Evolutionary conservation across 2,113 vertebrate genomes (phyloP).

Genomic region (Athene noctua): DNA sequence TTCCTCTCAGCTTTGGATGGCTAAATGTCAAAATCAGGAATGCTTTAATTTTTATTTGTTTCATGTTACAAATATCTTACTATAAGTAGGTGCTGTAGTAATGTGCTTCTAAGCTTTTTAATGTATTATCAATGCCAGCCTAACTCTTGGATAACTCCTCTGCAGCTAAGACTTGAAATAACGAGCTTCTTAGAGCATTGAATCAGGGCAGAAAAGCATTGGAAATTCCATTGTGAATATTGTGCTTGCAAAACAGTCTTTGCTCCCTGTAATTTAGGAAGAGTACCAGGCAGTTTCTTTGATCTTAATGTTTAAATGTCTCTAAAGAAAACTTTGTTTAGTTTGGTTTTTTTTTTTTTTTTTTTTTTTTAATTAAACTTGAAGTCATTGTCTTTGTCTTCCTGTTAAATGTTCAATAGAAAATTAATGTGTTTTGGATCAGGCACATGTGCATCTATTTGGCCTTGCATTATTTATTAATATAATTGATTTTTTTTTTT

Average conservation of each 20-base stretch:
- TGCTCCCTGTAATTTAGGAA: constrained; percentile 43
- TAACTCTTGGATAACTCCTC: constrained; percentile 8
- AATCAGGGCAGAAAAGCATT: constrained; percentile 12
- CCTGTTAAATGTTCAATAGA: not conserved
- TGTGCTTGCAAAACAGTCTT: constrained; percentile 40
- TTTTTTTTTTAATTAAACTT: constrained; percentile 21
- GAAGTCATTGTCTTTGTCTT: constrained; percentile 30
- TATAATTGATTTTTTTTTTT: not conserved
- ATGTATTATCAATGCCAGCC: constrained; percentile 29
- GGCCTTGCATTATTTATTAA: constrained; percentile 7
- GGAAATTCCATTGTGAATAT: constrained; percentile 49
- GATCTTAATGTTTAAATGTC: constrained; percentile 54
- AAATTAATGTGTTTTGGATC: not conserved
- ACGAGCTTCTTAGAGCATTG: constrained; percentile 6
- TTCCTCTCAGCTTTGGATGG: not conserved
- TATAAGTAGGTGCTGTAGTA: not conserved
- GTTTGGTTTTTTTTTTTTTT: not conserved
- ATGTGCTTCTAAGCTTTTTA: constrained; percentile 14
- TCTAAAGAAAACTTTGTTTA: constrained; percentile 46
- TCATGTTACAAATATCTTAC: constrained; percentile 33
- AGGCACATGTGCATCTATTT: not conserved
- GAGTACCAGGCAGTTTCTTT: constrained; percentile 39
- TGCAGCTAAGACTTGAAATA: constrained; percentile 39
- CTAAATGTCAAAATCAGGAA: constrained; percentile 22
- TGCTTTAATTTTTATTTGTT: constrained; percentile 37